Evolutionary conservation across 1,140 invertebrate genomes (phyloP).

Genomic region (Oreohelix idahoensis): DNA sequence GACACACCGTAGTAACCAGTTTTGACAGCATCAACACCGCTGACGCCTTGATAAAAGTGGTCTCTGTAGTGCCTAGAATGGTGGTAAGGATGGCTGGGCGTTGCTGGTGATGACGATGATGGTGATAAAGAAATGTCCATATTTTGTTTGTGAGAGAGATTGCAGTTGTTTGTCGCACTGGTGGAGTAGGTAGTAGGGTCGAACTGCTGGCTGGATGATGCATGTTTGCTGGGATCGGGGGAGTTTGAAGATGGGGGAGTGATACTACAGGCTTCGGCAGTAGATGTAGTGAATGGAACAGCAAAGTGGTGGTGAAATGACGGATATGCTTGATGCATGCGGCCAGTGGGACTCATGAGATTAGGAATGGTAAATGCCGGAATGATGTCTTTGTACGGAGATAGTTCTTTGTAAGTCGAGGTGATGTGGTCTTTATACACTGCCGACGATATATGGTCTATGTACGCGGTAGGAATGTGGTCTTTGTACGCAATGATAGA

Average conservation of each 20-base stretch:
- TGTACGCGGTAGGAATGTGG: slow-evolving; percentile 9
- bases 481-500: slow-evolving; percentile 27
- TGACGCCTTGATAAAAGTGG: slow-evolving; percentile 6
- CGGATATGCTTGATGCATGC: slow-evolving; percentile 34
- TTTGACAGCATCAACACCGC: slow-evolving; percentile 18
- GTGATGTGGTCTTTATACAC: slow-evolving; percentile 81
- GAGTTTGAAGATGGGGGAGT: slow-evolving; percentile 95
- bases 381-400: slow-evolving; percentile 77
- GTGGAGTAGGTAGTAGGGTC: slow-evolving; percentile 26
- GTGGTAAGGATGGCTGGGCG: slow-evolving; percentile 1
- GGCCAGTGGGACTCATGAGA: slow-evolving; percentile 42
- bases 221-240: slow-evolving; percentile 85
- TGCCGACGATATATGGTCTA: slow-evolving; percentile 59
- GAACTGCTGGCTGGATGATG: slow-evolving; percentile 57
- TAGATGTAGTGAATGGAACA: slow-evolving; percentile 28
- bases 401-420: slow-evolving; percentile 82
- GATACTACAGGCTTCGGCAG: slow-evolving; percentile 76
- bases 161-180: slow-evolving; percentile 7
- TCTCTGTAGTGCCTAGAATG: slow-evolving; percentile 9
- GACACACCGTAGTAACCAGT: slow-evolving; percentile 44
- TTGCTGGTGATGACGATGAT: slow-evolving; percentile 1
- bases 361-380: slow-evolving; percentile 59
- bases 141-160: slow-evolving; percentile 25
- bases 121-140: background rate
- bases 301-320: slow-evolving; percentile 34